Conservation (phyloP, 2,797 vertebrate species). For the Brachyrhaphis roseni region DNA sequence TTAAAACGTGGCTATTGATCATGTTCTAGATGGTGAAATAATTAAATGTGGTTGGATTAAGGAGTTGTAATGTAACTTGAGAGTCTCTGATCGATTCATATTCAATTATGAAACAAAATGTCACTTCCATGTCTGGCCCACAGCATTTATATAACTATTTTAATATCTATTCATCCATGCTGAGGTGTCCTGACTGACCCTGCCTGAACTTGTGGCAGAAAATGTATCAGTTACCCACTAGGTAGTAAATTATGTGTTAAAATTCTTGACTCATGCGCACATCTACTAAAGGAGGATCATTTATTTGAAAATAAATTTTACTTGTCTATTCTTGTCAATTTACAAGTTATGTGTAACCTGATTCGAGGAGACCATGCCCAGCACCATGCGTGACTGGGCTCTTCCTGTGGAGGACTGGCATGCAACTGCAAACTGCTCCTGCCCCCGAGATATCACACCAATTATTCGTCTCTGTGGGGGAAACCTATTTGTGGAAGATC, state of each 20-base stretch:
- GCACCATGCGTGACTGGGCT: constrained; percentile 63
- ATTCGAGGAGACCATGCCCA: constrained; percentile 45
- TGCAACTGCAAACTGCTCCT: constrained; percentile 65
- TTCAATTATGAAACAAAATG: constrained; percentile 11
- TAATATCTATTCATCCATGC: not conserved
- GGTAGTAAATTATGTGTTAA: not conserved
- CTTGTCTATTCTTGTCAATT: not conserved
- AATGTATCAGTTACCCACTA: not conserved
- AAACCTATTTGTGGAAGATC: constrained; percentile 77
- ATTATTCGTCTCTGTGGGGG: constrained; percentile 83
- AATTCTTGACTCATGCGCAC: not conserved
- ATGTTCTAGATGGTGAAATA: not conserved
- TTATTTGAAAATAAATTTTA: not conserved
- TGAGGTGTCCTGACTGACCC: not conserved
- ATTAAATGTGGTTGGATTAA: not conserved
- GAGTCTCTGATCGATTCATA: constrained; percentile 1
- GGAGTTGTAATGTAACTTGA: not conserved
- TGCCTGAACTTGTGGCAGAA: not conserved
- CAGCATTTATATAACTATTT: not conserved
- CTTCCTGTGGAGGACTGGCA: constrained; percentile 75
- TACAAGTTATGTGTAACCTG: not conserved
- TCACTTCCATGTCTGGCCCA: not conserved
- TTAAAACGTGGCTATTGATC: not conserved
- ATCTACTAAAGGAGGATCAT: too few species aligned
- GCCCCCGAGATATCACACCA: constrained; percentile 80